Evolutionary conservation across 2,888 invertebrate species (phyloP).

Genomic region (Corythucha ciliata): DNA sequence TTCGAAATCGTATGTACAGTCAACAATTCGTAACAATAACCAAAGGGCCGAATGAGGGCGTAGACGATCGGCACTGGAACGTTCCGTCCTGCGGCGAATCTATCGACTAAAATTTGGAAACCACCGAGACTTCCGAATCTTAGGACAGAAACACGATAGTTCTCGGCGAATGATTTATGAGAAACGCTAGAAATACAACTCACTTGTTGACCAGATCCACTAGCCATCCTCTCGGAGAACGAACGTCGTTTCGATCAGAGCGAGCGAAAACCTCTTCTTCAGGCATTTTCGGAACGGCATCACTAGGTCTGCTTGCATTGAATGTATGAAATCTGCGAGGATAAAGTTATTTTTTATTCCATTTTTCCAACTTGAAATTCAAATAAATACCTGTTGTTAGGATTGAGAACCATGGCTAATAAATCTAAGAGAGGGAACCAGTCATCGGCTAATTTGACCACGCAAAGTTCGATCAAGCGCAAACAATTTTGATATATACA

Average conservation of each 20-base stretch:
- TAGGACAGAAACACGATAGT: constrained; percentile 35
- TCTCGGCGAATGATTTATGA: neutral
- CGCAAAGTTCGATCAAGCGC: constrained; percentile 84
- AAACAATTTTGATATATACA: constrained; percentile 91
- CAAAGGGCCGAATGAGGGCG: constrained; percentile 80
- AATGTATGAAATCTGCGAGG: constrained; percentile 69
- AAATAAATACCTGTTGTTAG: constrained; percentile 89
- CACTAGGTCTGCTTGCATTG: constrained; percentile 67
- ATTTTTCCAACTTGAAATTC: constrained; percentile 38
- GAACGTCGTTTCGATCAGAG: constrained; percentile 61
- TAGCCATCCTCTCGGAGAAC: constrained; percentile 87
- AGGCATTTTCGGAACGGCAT: constrained; percentile 54
- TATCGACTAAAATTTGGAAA: constrained; percentile 72
- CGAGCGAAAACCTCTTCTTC: constrained; percentile 65
- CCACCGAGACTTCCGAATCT: constrained; percentile 84
- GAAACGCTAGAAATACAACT: constrained; percentile 32
- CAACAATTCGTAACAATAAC: constrained; percentile 81
- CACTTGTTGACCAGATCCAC: constrained; percentile 86
- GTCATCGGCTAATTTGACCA: constrained; percentile 78
- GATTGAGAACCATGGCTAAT: constrained; percentile 87
- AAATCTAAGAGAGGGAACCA: constrained; percentile 88
- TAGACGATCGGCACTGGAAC: constrained; percentile 68
- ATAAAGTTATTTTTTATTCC: constrained; percentile 6
- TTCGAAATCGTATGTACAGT: constrained; percentile 83
- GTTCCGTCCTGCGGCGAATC: constrained; percentile 66